Evolutionary conservation across 2,797 vertebrate genomes (phyloP).

Genomic region (Danio jaintianensis): DNA sequence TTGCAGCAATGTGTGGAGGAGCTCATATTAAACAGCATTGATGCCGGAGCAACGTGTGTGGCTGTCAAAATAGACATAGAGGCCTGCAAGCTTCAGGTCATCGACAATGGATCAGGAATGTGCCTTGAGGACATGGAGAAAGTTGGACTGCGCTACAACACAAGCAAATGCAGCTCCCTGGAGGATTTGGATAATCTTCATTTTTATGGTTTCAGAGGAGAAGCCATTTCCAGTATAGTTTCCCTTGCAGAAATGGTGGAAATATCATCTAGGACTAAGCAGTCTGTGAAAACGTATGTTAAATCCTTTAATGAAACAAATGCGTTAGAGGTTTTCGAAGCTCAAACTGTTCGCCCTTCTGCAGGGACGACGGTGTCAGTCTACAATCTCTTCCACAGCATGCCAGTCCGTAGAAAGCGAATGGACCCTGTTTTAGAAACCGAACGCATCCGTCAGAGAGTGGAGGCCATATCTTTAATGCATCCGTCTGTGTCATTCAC

Average conservation of each 20-base stretch:
- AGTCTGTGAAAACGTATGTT: conserved; percentile 82
- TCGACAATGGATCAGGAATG: conserved; percentile 92
- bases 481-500: conserved; percentile 92
- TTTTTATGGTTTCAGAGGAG: conserved; percentile 92
- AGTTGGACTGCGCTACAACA: conserved; percentile 86
- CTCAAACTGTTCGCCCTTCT: conserved; percentile 84
- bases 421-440: conserved; percentile 87
- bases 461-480: conserved; percentile 91
- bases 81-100: conserved; percentile 90
- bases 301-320: conserved; percentile 88
- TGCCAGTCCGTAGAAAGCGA: conserved; percentile 91
- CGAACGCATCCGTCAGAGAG: conserved; percentile 88
- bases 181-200: conserved; percentile 85
- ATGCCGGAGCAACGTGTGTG: conserved; percentile 90
- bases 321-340: conserved; percentile 79
- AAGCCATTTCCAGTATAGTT: conserved; percentile 90
- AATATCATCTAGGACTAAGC: conserved; percentile 85
- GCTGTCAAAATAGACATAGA: conserved; percentile 89
- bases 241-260: conserved; percentile 86
- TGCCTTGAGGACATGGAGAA: conserved; percentile 80
- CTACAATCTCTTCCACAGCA: conserved; percentile 89
- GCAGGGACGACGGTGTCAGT: conserved; percentile 88
- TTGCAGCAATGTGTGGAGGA: conserved; percentile 94
- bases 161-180: conserved; percentile 88
- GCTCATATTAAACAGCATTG: conserved; percentile 91